phyloP scores from a whole-genome alignment of 2,797 vertebrate species.

The Aselliscus stoliczkanus region DNA sequence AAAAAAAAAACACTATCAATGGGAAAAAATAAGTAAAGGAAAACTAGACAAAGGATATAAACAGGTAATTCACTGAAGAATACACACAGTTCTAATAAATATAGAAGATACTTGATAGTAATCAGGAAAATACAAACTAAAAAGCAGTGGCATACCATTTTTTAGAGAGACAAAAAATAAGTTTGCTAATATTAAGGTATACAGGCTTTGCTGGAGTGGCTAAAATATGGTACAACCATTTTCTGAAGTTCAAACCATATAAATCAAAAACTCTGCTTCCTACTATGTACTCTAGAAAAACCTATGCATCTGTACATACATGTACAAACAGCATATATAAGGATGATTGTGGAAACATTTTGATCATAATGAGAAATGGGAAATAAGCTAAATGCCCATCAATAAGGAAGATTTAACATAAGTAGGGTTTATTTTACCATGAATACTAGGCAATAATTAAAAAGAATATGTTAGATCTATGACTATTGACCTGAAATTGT shows the following conservation, averaged over 20 bases:
- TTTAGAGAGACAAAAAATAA: slow-evolving; percentile 2
- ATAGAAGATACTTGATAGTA: neutral
- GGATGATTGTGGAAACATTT: neutral
- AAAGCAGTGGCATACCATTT: neutral
- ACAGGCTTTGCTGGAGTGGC: neutral
- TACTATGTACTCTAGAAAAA: neutral
- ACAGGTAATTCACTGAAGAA: neutral
- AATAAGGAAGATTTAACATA: neutral
- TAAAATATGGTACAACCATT: neutral
- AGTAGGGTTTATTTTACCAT: neutral
- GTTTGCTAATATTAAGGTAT: neutral
- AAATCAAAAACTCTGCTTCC: neutral
- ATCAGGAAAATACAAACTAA: neutral
- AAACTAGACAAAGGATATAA: neutral
- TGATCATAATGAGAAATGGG: neutral
- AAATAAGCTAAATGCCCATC: neutral
- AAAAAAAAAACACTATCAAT: neutral
- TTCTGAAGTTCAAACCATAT: neutral
- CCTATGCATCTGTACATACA: neutral
- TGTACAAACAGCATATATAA: neutral
- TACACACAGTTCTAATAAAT: neutral
- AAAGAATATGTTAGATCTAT: neutral
- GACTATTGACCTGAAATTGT: neutral
- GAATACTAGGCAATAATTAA: neutral
- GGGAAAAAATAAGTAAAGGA: neutral